Evolutionary conservation across 2,113 vertebrate genomes (phyloP), one percentile per base, ranked within the genome.

Genomic region (Pantherophis guttatus): DNA sequence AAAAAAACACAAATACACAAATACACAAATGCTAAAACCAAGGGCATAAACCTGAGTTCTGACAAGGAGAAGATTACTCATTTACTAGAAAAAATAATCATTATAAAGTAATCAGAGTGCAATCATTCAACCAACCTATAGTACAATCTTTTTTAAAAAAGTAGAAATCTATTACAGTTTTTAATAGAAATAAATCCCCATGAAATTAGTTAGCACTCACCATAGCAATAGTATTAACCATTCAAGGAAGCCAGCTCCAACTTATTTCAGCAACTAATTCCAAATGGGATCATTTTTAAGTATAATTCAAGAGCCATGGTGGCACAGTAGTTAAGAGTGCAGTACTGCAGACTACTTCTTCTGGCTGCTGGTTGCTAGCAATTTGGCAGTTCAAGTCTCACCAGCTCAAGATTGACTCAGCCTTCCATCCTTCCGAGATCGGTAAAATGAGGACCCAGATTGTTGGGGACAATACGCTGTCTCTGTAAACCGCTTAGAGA

Each of bases 101-200:
- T 93, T 95, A 95, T 94, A 91, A 96, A 94, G 90, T 89, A 95
- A 96, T 95, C 91, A 48, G 8, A 95, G 39, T 87, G 89, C 94
- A 39, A 57, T 95, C 92, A 94, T 26, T 96, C 96, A 97, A 91
- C 92, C 86, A 93, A 92, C 58, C 48, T 87, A 70, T 15, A 70
- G 29, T 70, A 86, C 58, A 92, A 90, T 0, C 91, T 94, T 94
- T 95, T 0, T 3, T 2, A 12, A 29, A 94, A 96, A 96, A 95
- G 90, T 92, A 96, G 87, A 97, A 97, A 96, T 91, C 91, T 52
- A 95, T 97, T 86, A 95, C 88, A 95, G 70, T 85, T 96, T 94
- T 96, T 96, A 96, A 96, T 93, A 96, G 94, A 91, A 96, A 95
- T 95, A 97, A 96, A 96, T 94, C 88, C 91, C 89, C 87, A 96